phyloP scores from a whole-genome alignment of 2,888 invertebrate species.

The Biston stratarius region DNA sequence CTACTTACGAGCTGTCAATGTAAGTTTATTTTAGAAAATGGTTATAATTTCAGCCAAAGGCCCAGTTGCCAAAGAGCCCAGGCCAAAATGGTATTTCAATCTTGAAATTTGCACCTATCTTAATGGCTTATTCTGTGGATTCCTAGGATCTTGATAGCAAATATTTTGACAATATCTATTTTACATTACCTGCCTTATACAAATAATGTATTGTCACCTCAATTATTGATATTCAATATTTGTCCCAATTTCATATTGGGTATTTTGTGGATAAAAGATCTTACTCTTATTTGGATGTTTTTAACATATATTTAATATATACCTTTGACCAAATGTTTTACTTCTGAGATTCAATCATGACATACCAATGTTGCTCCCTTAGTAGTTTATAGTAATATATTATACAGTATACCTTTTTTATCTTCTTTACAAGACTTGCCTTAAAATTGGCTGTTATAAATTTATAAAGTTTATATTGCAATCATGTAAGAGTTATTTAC shows the following conservation, averaged over 20 bases:
- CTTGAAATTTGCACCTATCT: not conserved
- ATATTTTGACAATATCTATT: conserved; percentile 14
- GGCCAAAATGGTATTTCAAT: not conserved
- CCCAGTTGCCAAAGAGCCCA: conserved; percentile 3
- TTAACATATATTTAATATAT: not conserved
- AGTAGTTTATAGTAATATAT: conserved; percentile 19
- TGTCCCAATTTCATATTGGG: conserved; percentile 18
- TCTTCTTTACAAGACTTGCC: conserved; percentile 74
- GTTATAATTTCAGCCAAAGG: not conserved
- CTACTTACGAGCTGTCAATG: no score
- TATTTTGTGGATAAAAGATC: conserved; percentile 28
- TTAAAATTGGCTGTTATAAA: conserved; percentile 74
- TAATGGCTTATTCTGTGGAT: not conserved
- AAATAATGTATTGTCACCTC: conserved; percentile 10
- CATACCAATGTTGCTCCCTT: conserved; percentile 5
- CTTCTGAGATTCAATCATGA: conserved; percentile 14
- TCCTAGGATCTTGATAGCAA: not conserved
- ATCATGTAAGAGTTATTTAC: conserved; percentile 49
- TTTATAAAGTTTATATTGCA: conserved; percentile 49
- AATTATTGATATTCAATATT: conserved; percentile 33
- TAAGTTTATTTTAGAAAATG: not conserved
- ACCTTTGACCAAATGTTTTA: conserved; percentile 12
- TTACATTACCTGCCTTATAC: conserved; percentile 18
- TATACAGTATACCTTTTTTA: conserved; percentile 41
- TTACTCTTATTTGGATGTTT: conserved; percentile 10